A percentile compares a stretch with the other conserved stretches of the same genome.
phyloP scores from a whole-genome alignment of 2,888 invertebrate genomes.

The Patella pellucida region DNA sequence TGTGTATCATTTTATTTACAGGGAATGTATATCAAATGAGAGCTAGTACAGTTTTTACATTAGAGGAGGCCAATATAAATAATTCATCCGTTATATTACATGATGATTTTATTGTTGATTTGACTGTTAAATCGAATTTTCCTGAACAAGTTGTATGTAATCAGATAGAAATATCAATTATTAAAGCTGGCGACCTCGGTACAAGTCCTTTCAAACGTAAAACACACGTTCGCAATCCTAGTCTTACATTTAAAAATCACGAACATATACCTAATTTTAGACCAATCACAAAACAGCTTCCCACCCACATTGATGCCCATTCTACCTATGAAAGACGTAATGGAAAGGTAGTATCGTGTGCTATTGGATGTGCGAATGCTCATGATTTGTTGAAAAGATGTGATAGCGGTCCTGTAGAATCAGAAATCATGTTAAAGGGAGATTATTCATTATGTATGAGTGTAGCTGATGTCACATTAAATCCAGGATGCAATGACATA shows the following conservation, averaged over 20 bases:
- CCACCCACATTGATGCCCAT: conserved; percentile 45
- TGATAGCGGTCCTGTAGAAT: conserved; percentile 71
- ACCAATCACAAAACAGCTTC: conserved; percentile 42
- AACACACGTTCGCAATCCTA: conserved; percentile 32
- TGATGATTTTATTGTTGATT: conserved; percentile 32
- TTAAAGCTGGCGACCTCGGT: background rate
- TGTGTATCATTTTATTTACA: background rate
- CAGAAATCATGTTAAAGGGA: conserved; percentile 75
- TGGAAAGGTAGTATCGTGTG: conserved; percentile 41
- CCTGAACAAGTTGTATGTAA: conserved; percentile 34
- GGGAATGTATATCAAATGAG: conserved; percentile 26
- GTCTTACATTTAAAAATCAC: conserved; percentile 46
- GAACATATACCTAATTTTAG: conserved; percentile 52
- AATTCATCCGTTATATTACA: conserved; percentile 26
- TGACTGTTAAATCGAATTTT: conserved; percentile 34
- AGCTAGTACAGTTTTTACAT: conserved; percentile 44
- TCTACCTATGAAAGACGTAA: conserved; percentile 45
- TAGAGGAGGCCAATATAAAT: conserved; percentile 32
- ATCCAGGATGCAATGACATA: conserved; percentile 72
- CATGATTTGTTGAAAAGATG: conserved; percentile 54
- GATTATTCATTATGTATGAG: conserved; percentile 78
- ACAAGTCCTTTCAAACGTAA: background rate
- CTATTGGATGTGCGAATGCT: conserved; percentile 54
- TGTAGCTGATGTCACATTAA: conserved; percentile 67
- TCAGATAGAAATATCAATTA: conserved; percentile 25